These are phyloP conservation scores for Petrocephalus schoutedeni DNA, from an alignment of 2,797 vertebrate species.

Conservation along the genomic window DNA sequence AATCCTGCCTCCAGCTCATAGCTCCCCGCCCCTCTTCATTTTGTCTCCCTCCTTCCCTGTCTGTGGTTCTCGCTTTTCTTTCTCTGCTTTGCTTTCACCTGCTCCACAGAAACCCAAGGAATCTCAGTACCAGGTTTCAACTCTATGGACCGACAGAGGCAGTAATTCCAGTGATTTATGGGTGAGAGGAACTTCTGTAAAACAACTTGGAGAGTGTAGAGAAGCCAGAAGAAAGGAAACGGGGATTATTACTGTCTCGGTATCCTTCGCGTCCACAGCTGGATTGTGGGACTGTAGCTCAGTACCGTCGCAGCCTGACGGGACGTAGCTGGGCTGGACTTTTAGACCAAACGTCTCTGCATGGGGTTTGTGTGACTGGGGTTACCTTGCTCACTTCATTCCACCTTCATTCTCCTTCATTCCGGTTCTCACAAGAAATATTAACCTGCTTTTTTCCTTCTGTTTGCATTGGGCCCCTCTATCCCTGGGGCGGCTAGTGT, in stretches of 20 bases:
- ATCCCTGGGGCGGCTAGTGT: background rate
- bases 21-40: background rate
- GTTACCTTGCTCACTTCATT: background rate
- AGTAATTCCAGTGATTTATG: slow-evolving; percentile 2
- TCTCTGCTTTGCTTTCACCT: background rate
- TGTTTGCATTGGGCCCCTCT: background rate
- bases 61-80: background rate
- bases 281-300: background rate
- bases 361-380: background rate
- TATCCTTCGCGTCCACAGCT: background rate
- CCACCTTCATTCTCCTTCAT: too few relatives aligned
- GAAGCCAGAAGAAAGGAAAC: background rate
- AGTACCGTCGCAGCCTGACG: background rate
- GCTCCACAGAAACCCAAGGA: background rate
- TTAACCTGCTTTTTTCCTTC: background rate
- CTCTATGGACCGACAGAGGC: background rate
- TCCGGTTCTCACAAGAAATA: background rate
- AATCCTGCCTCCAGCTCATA: background rate
- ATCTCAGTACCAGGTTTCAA: background rate
- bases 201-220: background rate
- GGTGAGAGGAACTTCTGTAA: background rate
- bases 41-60: slow-evolving; percentile 1
- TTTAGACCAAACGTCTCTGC: background rate
- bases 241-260: background rate
- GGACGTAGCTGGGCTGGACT: background rate